phyloP scores from a whole-genome alignment of 2,113 vertebrate genomes.

The Erythrocercus mccallii region DNA sequence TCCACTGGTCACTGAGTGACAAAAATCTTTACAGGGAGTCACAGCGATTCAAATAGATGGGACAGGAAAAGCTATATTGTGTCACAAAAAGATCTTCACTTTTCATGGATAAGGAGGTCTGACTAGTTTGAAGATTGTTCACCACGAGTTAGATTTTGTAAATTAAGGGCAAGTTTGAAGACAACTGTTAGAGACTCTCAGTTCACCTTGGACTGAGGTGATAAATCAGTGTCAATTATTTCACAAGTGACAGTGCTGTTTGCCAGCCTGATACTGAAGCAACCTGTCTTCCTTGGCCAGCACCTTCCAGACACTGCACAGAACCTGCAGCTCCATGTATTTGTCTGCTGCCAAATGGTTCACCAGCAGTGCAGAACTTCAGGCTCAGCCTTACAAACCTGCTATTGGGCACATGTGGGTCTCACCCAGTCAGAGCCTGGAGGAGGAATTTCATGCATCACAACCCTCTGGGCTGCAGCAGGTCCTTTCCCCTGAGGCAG shows the following conservation, averaged over 20 bases:
- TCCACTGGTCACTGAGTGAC: background rate
- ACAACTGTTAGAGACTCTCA: background rate
- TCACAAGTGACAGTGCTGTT: background rate
- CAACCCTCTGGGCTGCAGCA: background rate
- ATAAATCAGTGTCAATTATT: background rate
- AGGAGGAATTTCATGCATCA: background rate
- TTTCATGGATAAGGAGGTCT: background rate
- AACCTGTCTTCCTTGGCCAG: background rate
- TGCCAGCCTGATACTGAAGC: background rate
- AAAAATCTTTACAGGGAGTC: background rate
- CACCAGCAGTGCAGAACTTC: background rate
- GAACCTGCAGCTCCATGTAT: background rate
- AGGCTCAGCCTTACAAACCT: background rate
- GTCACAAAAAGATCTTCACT: background rate
- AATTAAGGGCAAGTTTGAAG: background rate
- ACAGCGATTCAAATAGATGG: background rate
- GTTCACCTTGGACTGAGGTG: background rate
- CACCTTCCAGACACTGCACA: background rate
- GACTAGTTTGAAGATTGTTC: background rate
- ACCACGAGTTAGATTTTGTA: background rate
- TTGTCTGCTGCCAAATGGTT: rapidly evolving
- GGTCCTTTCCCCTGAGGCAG: background rate
- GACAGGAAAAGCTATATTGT: background rate
- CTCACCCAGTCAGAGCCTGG: background rate
- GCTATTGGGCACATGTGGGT: background rate